phyloP scores from a whole-genome alignment of 2,113 vertebrate genomes.

The Nothobranchius kuhntae region DNA sequence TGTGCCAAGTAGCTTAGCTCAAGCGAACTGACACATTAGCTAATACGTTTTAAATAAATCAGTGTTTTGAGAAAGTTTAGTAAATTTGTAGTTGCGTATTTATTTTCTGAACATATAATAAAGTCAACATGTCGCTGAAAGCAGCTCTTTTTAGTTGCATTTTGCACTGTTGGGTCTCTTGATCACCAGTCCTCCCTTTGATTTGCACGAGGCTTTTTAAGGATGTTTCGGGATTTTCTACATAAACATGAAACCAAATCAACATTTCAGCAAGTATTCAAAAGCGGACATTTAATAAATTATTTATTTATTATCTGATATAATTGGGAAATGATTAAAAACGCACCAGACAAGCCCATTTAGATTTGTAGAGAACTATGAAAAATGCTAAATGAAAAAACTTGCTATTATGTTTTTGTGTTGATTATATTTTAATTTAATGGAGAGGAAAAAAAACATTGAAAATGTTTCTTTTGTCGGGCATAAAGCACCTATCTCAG shows the following conservation, averaged over 20 bases:
- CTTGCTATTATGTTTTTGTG: too few relatives aligned
- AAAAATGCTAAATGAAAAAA: background rate
- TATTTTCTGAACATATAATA: slow-evolving; percentile 25
- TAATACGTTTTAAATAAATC: background rate
- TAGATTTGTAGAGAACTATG: too few relatives aligned
- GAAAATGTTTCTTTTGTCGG: background rate
- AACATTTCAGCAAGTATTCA: background rate
- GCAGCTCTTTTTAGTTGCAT: slow-evolving; percentile 38
- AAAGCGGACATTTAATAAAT: background rate
- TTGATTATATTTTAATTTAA: too few relatives aligned
- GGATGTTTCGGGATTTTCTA: slow-evolving; percentile 3
- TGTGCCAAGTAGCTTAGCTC: slow-evolving; percentile 14
- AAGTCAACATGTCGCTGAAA: slow-evolving; percentile 27
- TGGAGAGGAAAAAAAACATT: background rate
- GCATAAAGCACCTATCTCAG: too few relatives aligned
- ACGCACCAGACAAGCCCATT: background rate
- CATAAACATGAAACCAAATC: slow-evolving; percentile 23
- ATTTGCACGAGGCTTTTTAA: slow-evolving; percentile 18
- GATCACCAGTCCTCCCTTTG: slow-evolving; percentile 17
- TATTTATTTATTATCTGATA: background rate
- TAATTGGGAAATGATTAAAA: background rate
- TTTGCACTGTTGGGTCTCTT: background rate
- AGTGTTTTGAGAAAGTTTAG: too few relatives aligned
- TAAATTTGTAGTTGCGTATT: too few relatives aligned
- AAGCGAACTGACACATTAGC: background rate